Conservation (phyloP, 1,140 invertebrate species). For the Caenorhabditis brenneri region DNA sequence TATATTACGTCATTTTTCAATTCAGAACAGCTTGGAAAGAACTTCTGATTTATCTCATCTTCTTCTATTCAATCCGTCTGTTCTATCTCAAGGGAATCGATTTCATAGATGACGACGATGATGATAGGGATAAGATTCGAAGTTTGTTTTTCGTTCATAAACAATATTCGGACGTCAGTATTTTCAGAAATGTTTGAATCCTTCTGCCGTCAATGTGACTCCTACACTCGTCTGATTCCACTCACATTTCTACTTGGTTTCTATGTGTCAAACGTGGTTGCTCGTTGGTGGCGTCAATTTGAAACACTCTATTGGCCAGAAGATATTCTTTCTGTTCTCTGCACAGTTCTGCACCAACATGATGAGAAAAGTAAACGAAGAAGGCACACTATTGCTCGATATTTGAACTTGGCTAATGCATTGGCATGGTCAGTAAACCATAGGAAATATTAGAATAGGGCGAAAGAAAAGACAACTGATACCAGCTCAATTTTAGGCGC, state of each 20-base stretch:
- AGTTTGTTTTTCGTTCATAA: not conserved
- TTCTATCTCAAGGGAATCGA: conserved; percentile 42
- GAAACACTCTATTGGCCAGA: conserved; percentile 56
- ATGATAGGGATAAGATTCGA: conserved; percentile 15
- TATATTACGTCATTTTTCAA: not conserved
- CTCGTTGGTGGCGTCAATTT: conserved; percentile 65
- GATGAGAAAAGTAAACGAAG: conserved; percentile 48
- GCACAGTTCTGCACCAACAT: conserved; percentile 34
- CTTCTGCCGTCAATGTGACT: conserved; percentile 53
- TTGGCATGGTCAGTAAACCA: conserved; percentile 31
- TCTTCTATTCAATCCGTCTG: conserved; percentile 42
- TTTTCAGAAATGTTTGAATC: conserved; percentile 42
- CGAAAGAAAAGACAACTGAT: not conserved
- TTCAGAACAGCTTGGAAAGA: conserved; percentile 41
- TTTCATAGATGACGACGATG: conserved; percentile 46
- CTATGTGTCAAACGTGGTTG: conserved; percentile 62
- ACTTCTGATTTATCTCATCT: conserved; percentile 38
- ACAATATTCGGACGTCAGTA: not conserved
- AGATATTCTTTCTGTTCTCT: conserved; percentile 47
- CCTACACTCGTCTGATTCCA: conserved; percentile 56
- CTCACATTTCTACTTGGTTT: conserved; percentile 65
- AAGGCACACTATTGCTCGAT: conserved; percentile 47
- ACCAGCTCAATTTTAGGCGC: conserved; percentile 44
- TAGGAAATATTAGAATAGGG: not conserved
- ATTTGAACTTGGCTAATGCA: conserved; percentile 45